Conservation (phyloP, 2,113 vertebrate genomes). For the Galbula dea region DNA sequence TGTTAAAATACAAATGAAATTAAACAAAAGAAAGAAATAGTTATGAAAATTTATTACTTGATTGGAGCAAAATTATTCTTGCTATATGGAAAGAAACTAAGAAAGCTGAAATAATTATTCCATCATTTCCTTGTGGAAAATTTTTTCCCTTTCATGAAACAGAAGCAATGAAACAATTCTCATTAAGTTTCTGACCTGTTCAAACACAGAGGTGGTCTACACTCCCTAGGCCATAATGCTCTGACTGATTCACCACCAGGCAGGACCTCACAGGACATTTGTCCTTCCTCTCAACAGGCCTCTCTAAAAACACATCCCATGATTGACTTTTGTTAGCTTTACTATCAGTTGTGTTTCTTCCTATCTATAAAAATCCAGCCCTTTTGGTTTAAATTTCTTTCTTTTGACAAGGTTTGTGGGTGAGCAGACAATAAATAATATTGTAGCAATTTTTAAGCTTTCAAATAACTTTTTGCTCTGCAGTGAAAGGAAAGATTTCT, state of each 20-base stretch:
- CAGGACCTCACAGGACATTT: not conserved
- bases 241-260: not conserved
- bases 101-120: not conserved
- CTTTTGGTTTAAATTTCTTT: not conserved
- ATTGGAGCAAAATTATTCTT: not conserved
- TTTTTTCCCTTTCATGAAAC: not conserved
- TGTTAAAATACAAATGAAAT: not conserved
- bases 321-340: not conserved
- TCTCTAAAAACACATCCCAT: not conserved
- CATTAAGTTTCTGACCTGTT: not conserved
- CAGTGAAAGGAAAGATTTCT: not conserved
- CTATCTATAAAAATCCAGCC: not conserved
- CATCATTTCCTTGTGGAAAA: not conserved
- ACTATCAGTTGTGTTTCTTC: not conserved
- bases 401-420: not conserved
- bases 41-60: not conserved
- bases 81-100: not conserved
- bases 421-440: not conserved
- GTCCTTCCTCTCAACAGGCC: not conserved
- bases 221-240: not conserved
- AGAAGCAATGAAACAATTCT: not conserved
- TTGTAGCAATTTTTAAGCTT: not conserved
- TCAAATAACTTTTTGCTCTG: not conserved
- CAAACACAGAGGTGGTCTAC: fast-evolving
- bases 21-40: not conserved